These are phyloP conservation scores for Silvanus unidentatus DNA, from an alignment of 2,888 invertebrate species.

Conservation along the genomic window DNA sequence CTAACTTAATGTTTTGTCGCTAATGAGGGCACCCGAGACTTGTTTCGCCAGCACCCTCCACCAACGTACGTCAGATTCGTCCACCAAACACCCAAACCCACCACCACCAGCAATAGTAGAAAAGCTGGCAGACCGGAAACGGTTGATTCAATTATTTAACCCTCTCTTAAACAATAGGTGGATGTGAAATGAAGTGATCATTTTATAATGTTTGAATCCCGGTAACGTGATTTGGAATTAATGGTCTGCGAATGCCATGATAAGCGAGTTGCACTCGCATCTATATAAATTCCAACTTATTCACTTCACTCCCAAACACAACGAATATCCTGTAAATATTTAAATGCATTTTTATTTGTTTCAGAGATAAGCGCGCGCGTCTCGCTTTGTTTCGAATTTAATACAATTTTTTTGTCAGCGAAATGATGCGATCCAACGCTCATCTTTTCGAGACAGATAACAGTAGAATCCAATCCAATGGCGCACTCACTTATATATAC, in stretches of 20 bases:
- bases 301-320: constrained; percentile 11
- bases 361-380: constrained; percentile 17
- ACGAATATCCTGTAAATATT: constrained; percentile 35
- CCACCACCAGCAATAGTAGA: constrained; percentile 3
- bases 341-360: constrained; percentile 40
- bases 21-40: constrained; percentile 20
- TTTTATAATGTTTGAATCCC: constrained; percentile 49
- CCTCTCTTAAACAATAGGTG: constrained; percentile 51
- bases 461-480: background rate
- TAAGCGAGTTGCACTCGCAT: constrained; percentile 39
- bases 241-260: constrained; percentile 47
- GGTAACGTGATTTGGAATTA: constrained; percentile 49
- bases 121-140: constrained; percentile 33
- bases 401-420: background rate
- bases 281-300: constrained; percentile 10
- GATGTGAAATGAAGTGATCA: constrained; percentile 49
- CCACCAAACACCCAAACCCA: background rate
- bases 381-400: constrained; percentile 8
- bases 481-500: no score
- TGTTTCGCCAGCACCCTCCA: no score
- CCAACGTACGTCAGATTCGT: background rate
- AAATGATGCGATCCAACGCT: no score
- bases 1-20: constrained; percentile 26
- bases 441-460: background rate
- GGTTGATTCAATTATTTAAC: constrained; percentile 49